Evolutionary conservation across 2,888 invertebrate genomes (phyloP).

Genomic region (Odontomyia ornata): DNA sequence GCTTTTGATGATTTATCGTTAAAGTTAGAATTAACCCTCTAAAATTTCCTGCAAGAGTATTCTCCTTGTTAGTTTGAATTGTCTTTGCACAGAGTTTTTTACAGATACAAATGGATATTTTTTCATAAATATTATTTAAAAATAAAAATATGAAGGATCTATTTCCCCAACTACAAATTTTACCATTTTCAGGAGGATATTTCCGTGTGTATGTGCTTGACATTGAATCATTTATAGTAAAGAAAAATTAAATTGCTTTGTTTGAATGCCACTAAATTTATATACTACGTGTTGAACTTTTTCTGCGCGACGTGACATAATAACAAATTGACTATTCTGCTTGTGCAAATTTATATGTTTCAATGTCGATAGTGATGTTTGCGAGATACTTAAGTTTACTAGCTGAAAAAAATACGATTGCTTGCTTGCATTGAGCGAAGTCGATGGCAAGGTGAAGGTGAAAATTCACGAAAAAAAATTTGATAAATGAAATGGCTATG

Average conservation of each 20-base stretch:
- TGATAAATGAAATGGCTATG: background rate
- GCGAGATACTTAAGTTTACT: background rate
- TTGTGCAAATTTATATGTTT: background rate
- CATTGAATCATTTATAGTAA: too few relatives aligned
- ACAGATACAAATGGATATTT: too few relatives aligned
- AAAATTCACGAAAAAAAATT: background rate
- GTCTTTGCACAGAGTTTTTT: too few relatives aligned
- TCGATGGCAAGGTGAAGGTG: conserved; percentile 32
- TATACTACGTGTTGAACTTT: background rate
- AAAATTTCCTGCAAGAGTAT: too few relatives aligned
- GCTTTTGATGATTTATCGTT: too few relatives aligned
- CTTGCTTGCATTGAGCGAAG: background rate
- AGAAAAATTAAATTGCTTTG: background rate
- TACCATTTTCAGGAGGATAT: too few relatives aligned
- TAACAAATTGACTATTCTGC: background rate
- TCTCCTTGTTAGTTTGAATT: too few relatives aligned
- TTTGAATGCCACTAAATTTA: background rate
- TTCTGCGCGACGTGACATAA: background rate
- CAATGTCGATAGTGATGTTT: background rate
- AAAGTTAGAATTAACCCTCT: too few relatives aligned
- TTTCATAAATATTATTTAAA: too few relatives aligned
- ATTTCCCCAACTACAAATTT: too few relatives aligned
- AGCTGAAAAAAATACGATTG: background rate
- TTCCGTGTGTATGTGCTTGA: too few relatives aligned
- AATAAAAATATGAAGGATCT: too few relatives aligned